A percentile compares a stretch with the other conserved stretches of the same genome.
These are phyloP conservation scores for Aptenodytes patagonicus DNA, from an alignment of 2,113 vertebrate species.

Conservation along the genomic window DNA sequence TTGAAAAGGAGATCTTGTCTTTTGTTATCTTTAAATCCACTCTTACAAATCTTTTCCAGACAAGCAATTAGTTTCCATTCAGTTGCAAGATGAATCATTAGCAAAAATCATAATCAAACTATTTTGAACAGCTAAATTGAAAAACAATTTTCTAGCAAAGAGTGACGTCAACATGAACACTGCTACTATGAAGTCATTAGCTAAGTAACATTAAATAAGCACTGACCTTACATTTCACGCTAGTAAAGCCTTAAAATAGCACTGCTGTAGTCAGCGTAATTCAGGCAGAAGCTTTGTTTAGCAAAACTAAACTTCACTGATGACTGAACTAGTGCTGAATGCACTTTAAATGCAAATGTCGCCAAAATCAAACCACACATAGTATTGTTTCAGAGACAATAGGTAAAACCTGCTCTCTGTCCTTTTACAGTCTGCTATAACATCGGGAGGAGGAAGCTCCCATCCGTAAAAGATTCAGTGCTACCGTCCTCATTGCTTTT, in stretches of 20 bases:
- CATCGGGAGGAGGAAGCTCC: not conserved
- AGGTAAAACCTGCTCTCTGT: not conserved
- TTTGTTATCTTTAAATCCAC: not conserved
- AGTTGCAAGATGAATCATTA: not conserved
- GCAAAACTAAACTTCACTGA: slow-evolving; percentile 20
- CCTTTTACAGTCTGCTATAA: not conserved
- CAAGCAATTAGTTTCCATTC: not conserved
- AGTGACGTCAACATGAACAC: not conserved
- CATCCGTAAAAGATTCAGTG: not conserved
- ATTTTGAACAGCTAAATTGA: not conserved
- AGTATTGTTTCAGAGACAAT: not conserved
- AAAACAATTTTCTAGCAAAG: not conserved
- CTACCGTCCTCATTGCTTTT: not conserved
- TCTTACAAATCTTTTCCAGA: not conserved
- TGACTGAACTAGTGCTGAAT: not conserved
- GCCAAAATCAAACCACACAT: not conserved
- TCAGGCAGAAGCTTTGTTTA: slow-evolving; percentile 28
- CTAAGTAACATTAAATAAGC: not conserved
- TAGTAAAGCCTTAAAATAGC: slow-evolving; percentile 17
- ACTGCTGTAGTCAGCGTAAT: not conserved
- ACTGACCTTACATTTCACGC: not conserved
- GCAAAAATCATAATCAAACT: not conserved
- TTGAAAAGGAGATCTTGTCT: not conserved
- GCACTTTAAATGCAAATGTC: slow-evolving; percentile 8
- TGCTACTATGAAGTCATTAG: not conserved